These are phyloP conservation scores for Myiotriccus ornatus DNA, from an alignment of 2,797 vertebrate genomes.

Conservation along the genomic window DNA sequence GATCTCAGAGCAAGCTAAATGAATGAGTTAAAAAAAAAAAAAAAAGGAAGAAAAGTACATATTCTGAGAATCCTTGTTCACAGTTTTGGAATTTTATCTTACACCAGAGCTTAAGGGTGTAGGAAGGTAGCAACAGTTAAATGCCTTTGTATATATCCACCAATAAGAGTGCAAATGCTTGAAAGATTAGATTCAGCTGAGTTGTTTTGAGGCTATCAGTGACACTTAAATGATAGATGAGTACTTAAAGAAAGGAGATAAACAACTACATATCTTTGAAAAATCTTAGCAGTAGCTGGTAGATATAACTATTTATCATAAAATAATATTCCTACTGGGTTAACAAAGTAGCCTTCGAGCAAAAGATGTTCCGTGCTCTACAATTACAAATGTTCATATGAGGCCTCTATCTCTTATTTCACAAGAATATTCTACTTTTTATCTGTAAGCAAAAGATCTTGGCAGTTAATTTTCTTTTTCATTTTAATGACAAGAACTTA, in stretches of 20 bases:
- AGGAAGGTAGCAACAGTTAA: not conserved
- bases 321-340: not conserved
- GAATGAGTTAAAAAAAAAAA: not conserved
- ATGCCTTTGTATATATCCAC: not conserved
- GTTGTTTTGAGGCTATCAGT: conserved; percentile 10
- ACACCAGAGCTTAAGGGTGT: not conserved
- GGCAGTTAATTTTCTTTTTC: not conserved
- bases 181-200: not conserved
- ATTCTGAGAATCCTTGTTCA: not conserved
- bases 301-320: conserved; percentile 8
- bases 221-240: conserved; percentile 4
- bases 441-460: not conserved
- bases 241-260: conserved; percentile 19
- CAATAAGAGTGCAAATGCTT: not conserved
- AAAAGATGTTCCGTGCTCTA: not conserved
- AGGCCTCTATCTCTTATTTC: not conserved
- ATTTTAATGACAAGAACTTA: not conserved
- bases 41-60: not conserved
- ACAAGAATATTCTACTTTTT: not conserved
- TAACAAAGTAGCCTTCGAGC: conserved; percentile 5
- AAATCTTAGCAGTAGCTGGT: conserved; percentile 9
- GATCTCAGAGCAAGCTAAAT: not conserved
- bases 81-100: not conserved
- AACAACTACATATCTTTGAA: not conserved
- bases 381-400: not conserved